Percentiles rank a stretch among this genome's conserved stretches.
phyloP scores from a whole-genome alignment of 1,140 invertebrate genomes.

The Sipha flava region DNA sequence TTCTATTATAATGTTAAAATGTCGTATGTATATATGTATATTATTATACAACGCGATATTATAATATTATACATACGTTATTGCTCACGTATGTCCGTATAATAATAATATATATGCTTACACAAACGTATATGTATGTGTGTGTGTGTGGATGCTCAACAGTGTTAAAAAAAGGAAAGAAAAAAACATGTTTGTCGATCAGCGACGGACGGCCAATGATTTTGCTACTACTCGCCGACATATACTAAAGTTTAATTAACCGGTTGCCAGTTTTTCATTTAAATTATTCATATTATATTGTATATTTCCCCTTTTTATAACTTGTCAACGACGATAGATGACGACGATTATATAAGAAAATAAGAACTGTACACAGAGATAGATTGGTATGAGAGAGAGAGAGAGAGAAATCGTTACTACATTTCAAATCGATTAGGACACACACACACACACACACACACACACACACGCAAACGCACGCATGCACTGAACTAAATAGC shows the following conservation, averaged over 20 bases:
- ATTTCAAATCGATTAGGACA: slow-evolving; percentile 10
- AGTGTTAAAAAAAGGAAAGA: too few relatives aligned
- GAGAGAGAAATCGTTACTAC: slow-evolving; percentile 3
- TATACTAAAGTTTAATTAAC: not conserved
- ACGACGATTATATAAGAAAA: not conserved
- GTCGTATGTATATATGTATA: not conserved
- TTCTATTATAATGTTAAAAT: slow-evolving; percentile 1
- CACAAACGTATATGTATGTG: not conserved
- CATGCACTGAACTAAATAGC: too few relatives aligned
- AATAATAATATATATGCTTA: not conserved
- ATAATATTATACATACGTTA: not conserved
- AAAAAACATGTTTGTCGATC: slow-evolving; percentile 6
- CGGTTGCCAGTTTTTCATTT: not conserved
- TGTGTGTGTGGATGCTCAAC: not conserved
- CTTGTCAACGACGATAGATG: not conserved
- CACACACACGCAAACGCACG: slow-evolving; percentile 34
- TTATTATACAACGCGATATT: not conserved
- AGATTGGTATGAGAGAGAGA: too few relatives aligned
- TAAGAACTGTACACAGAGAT: not conserved
- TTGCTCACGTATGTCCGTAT: too few relatives aligned
- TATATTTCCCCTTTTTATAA: not conserved
- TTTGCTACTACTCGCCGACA: not conserved
- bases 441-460: slow-evolving; percentile 39
- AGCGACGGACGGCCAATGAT: not conserved
- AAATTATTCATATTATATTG: not conserved